Conservation (phyloP, 2,113 vertebrate genomes). For the Entelurus aequoreus region DNA sequence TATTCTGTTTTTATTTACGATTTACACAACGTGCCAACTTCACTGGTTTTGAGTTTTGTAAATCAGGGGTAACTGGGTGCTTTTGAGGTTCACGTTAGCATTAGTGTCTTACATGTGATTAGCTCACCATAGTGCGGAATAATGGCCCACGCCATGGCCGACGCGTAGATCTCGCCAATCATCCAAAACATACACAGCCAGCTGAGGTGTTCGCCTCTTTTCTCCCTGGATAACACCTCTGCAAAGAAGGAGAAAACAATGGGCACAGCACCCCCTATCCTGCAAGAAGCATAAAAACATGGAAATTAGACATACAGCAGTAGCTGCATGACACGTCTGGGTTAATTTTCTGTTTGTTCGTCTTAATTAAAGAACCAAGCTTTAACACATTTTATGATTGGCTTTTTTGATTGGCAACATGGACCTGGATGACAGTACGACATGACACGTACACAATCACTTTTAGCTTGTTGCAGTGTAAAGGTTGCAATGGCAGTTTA, state of each 20-base stretch:
- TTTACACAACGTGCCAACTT: no score
- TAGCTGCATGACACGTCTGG: background rate
- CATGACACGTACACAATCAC: background rate
- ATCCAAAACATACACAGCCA: slow-evolving; percentile 99
- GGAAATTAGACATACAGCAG: background rate
- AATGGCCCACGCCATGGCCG: slow-evolving; percentile 98
- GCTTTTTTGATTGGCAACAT: background rate
- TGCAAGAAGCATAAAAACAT: slow-evolving; percentile 56
- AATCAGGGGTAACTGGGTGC: background rate
- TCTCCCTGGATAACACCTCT: slow-evolving; percentile 93
- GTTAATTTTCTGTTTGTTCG: background rate
- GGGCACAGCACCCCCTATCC: slow-evolving; percentile 92
- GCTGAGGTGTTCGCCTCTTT: slow-evolving; percentile 94
- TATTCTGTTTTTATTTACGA: no score
- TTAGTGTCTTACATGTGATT: background rate
- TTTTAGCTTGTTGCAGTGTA: slow-evolving; percentile 17
- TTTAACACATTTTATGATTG: background rate
- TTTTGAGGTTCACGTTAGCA: background rate
- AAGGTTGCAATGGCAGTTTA: slow-evolving; percentile 33
- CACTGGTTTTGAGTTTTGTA: no score
- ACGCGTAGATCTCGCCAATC: slow-evolving; percentile 98
- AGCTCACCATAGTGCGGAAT: slow-evolving; percentile 96
- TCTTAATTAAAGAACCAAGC: background rate
- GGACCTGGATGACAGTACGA: background rate
- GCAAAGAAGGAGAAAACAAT: slow-evolving; percentile 96